phyloP scores from a whole-genome alignment of 2,797 vertebrate species.

The Myoxocephalus aenaeus region DNA sequence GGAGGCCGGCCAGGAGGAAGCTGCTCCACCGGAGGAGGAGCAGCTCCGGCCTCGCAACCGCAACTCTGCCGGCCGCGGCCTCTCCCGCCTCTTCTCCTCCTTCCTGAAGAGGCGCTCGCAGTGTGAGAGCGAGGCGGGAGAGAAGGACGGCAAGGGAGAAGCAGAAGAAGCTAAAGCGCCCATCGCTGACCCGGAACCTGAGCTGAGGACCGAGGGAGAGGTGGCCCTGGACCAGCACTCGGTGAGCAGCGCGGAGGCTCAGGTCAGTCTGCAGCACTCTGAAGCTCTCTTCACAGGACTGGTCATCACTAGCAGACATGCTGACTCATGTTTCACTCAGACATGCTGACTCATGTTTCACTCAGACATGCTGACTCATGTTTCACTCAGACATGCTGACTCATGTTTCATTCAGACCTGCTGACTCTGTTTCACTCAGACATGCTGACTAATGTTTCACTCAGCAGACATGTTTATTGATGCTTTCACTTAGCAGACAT shows the following conservation, averaged over 20 bases:
- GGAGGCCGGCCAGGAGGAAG: constrained; percentile 82
- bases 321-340: no score
- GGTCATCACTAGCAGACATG: no score
- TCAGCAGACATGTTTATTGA: no score
- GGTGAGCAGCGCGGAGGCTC: constrained; percentile 93
- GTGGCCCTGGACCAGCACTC: constrained; percentile 93
- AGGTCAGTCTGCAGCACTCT: constrained; percentile 82
- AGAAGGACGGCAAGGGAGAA: constrained; percentile 70
- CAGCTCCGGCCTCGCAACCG: constrained; percentile 84
- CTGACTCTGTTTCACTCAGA: no score
- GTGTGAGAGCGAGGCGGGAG: constrained; percentile 87
- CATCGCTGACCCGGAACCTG: constrained; percentile 96
- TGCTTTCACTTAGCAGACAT: no score
- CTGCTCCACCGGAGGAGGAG: constrained; percentile 83
- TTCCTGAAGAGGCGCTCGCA: constrained; percentile 94
- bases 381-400: no score
- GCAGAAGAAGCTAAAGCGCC: constrained; percentile 92
- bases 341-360: no score
- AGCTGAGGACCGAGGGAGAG: constrained; percentile 91
- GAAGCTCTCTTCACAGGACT: neutral
- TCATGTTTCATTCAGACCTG: no score
- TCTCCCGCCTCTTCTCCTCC: constrained; percentile 94
- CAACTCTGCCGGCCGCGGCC: constrained; percentile 86
- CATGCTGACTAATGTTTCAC: no score
- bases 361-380: no score